Conservation (phyloP, 2,113 vertebrate genomes). For the Syrmaticus mikado region DNA sequence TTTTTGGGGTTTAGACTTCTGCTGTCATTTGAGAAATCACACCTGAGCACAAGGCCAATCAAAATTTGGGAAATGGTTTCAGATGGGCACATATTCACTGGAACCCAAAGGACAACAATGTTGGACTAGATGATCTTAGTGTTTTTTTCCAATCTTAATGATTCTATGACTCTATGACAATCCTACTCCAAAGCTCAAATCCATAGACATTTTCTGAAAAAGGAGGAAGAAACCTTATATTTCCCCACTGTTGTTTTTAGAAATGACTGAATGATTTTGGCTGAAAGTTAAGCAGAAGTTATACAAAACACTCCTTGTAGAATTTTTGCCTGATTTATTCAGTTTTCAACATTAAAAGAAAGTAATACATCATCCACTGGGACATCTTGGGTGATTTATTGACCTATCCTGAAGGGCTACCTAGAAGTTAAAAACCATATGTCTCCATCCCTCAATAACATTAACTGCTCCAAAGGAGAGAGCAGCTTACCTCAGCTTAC, state of each 20-base stretch:
- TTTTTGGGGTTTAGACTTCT: not conserved
- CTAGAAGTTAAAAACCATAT: not conserved
- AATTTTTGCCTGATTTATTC: not conserved
- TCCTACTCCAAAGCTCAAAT: not conserved
- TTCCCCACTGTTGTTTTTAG: not conserved
- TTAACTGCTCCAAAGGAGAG: not conserved
- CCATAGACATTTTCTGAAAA: not conserved
- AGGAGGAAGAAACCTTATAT: not conserved
- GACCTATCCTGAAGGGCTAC: not conserved
- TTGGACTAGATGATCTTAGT: too few species aligned
- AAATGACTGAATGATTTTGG: not conserved
- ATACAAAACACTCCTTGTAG: not conserved
- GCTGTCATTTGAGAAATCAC: not conserved
- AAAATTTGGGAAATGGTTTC: not conserved
- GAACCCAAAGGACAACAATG: not conserved
- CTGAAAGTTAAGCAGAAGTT: not conserved
- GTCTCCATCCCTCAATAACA: not conserved
- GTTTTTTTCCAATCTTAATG: too few species aligned
- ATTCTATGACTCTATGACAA: too few species aligned
- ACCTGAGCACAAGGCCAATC: fast-evolving
- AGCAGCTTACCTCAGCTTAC: conserved; percentile 8
- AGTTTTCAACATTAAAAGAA: not conserved
- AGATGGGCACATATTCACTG: not conserved
- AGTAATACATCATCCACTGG: not conserved
- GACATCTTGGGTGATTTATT: conserved; percentile 39